These are phyloP conservation scores for Miltochrista miniata DNA, from an alignment of 2,888 invertebrate genomes.

Conservation along the genomic window DNA sequence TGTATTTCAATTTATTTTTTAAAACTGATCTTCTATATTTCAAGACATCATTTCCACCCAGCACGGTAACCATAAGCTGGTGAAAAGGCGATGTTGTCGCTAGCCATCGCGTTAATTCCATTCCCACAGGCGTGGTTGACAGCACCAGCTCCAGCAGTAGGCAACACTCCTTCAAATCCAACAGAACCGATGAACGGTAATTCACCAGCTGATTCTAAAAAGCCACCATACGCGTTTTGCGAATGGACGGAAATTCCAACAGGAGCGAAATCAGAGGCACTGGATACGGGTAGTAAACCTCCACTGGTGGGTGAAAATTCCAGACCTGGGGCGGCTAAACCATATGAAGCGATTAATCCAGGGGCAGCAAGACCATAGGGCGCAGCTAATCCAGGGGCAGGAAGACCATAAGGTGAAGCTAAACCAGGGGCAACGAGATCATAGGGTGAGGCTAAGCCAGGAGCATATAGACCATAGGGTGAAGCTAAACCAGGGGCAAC, in stretches of 20 bases:
- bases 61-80: too few species aligned
- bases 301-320: slow-evolving; percentile 31
- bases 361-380: too few species aligned
- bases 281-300: slow-evolving; percentile 36
- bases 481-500: too few species aligned
- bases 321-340: neutral
- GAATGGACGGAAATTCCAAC: slow-evolving; percentile 41
- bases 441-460: too few species aligned
- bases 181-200: slow-evolving; percentile 47
- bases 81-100: slow-evolving; percentile 1
- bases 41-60: too few species aligned
- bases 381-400: too few species aligned
- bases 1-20: too few species aligned
- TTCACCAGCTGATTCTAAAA: slow-evolving; percentile 35
- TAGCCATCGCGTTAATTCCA: slow-evolving; percentile 17
- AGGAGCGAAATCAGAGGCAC: slow-evolving; percentile 38
- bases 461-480: too few species aligned
- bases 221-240: slow-evolving; percentile 44
- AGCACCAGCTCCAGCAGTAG: slow-evolving; percentile 38
- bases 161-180: slow-evolving; percentile 38
- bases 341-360: too few species aligned
- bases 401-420: too few species aligned
- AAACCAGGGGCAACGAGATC: too few species aligned
- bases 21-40: too few species aligned
- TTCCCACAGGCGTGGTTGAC: slow-evolving; percentile 41